Evolutionary conservation across 1,140 invertebrate genomes (phyloP).

Genomic region (Colletes gigas): DNA sequence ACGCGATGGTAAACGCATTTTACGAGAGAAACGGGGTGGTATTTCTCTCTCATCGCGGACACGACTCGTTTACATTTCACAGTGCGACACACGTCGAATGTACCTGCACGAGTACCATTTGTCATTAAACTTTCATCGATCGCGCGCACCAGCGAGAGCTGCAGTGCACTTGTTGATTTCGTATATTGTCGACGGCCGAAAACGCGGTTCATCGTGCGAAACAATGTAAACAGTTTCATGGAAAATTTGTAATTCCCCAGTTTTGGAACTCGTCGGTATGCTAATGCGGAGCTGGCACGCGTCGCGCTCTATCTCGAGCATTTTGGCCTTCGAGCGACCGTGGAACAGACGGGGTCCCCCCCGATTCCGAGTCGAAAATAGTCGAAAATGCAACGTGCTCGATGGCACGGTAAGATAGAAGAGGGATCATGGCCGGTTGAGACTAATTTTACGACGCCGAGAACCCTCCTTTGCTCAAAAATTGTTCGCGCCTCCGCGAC

Average conservation of each 20-base stretch:
- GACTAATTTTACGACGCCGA: neutral
- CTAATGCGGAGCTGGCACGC: constrained; percentile 25
- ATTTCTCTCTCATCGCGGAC: no score
- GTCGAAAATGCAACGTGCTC: no score
- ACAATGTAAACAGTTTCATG: constrained; percentile 15
- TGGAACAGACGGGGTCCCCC: no score
- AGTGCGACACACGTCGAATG: neutral
- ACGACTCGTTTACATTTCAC: no score
- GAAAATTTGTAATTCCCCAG: constrained; percentile 33
- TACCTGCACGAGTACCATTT: neutral
- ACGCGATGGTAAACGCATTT: no score
- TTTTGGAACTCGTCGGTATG: constrained; percentile 21
- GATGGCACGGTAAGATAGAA: no score
- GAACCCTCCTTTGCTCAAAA: no score
- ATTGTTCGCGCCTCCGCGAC: no score
- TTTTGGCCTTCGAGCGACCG: neutral
- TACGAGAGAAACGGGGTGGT: no score
- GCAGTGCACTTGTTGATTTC: constrained; percentile 27
- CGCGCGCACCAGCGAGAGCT: neutral
- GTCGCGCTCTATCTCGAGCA: neutral
- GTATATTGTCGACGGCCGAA: neutral
- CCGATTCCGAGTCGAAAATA: neutral
- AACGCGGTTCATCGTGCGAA: neutral
- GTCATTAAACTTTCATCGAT: constrained; percentile 10
- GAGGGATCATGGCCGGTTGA: no score